phyloP scores from a whole-genome alignment of 2,113 vertebrate species.

The Circaetus cinerascens region DNA sequence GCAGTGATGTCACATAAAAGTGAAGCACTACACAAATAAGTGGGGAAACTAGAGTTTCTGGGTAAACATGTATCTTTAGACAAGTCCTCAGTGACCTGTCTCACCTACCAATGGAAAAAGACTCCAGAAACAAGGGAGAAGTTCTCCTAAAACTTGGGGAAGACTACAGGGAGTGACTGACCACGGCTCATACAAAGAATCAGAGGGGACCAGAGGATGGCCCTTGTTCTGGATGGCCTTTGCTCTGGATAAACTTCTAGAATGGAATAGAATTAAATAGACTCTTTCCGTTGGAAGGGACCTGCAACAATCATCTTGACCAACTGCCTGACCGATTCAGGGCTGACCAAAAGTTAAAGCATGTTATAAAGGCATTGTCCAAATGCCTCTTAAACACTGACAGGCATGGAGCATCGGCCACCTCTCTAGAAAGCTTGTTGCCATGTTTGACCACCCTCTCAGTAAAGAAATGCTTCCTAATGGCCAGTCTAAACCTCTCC shows the following conservation, averaged over 20 bases:
- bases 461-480: background rate
- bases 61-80: background rate
- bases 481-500: background rate
- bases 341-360: background rate
- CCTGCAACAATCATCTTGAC: background rate
- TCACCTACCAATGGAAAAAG: background rate
- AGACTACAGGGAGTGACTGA: background rate
- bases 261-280: background rate
- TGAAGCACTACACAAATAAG: background rate
- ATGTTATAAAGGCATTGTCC: background rate
- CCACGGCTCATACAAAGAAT: background rate
- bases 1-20: background rate
- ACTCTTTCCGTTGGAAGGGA: background rate
- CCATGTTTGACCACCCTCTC: background rate
- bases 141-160: background rate
- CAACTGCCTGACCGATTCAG: background rate
- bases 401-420: background rate
- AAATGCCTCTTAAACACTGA: background rate
- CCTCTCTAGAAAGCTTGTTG: background rate
- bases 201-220: background rate
- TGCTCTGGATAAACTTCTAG: background rate
- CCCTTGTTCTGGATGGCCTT: background rate
- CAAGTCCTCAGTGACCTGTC: accelerated
- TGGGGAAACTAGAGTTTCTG: background rate
- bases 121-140: background rate